Evolutionary conservation across 2,113 vertebrate genomes (phyloP).

Genomic region (Sorex fumeus): DNA sequence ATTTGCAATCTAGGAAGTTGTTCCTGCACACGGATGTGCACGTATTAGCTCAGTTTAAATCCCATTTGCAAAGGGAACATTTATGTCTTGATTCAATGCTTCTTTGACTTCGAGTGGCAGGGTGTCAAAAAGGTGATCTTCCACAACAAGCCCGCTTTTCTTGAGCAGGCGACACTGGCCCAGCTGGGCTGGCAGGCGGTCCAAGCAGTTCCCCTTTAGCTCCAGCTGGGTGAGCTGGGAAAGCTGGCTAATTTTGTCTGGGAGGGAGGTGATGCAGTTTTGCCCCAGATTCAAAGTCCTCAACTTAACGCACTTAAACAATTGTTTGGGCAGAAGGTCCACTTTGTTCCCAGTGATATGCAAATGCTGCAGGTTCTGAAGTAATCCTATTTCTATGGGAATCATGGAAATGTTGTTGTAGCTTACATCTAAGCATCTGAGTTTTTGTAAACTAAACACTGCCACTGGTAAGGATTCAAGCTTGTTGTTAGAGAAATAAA

Average conservation of each 20-base stretch:
- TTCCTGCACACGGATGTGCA: conserved; percentile 62
- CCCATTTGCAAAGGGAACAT: conserved; percentile 93
- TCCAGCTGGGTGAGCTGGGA: conserved; percentile 96
- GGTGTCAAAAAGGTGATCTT: conserved; percentile 98
- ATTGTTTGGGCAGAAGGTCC: conserved; percentile 95
- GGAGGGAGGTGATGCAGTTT: conserved; percentile 94
- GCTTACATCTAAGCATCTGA: conserved; percentile 96
- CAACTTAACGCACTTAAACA: conserved; percentile 97
- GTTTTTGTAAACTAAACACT: conserved; percentile 96
- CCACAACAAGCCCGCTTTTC: conserved; percentile 94
- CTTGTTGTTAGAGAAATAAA: conserved; percentile 98
- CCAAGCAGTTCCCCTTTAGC: conserved; percentile 97
- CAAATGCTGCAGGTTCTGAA: conserved; percentile 98
- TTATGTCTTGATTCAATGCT: conserved; percentile 95
- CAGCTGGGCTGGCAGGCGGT: conserved; percentile 94
- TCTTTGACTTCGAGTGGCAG: conserved; percentile 97
- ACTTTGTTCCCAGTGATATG: conserved; percentile 97
- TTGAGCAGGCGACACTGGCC: conserved; percentile 95
- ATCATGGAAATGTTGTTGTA: conserved; percentile 94
- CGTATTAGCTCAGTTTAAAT: conserved; percentile 86
- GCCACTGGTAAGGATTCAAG: conserved; percentile 95
- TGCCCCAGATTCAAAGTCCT: conserved; percentile 96
- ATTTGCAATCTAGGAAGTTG: conserved; percentile 81
- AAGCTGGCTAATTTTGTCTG: conserved; percentile 96
- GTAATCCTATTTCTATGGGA: conserved; percentile 94